Evolutionary conservation across 2,113 vertebrate species (phyloP), one percentile per base, ranked within the genome.

Genomic region (Diadophis punctatus): DNA sequence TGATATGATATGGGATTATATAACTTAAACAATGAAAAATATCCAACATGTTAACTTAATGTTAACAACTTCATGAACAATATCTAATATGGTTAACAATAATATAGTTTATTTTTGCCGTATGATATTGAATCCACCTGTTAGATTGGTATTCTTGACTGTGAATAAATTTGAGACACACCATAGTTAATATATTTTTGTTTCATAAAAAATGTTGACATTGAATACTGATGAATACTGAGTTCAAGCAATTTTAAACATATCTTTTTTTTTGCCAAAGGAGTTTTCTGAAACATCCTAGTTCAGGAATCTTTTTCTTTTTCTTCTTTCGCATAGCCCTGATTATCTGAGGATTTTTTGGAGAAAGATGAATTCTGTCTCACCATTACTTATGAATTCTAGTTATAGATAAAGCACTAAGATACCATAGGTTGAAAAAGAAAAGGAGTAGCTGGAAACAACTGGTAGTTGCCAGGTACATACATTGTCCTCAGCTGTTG

Each of bases 391-490:
- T 91, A 53, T 92, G 89, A 93, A 92, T 96, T 96, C 88, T 46
- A 91, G 90, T 91, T 94, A 87, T 46, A 92, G 90, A 39, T 52
- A 90, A 20, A 88, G 22, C 52, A 68, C 52, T 74, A 89, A 51
- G 85, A 94, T 20, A 48, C 94, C 91, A 74, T 88, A 23, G 80
- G 68, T 27, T 94, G 52, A 86, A 53, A 91, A 95, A 93, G 89
- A 93, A 48, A 87, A 6, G 51, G 58, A 20, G 89, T 91, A 86
- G 84, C 89, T 95, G 92, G 95, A 56, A 95, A 96, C 92, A 93
- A 55, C 8, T 3, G 46, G 48, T 89, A 86, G 93, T 87, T 94
- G 51, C 11, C 18, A 85, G 74, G 89, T 93, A 25, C 85, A 86
- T 90, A 3, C 55, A 46, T 56, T 94, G 34, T 87, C 88, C 63